Evolutionary conservation across 2,888 invertebrate species (phyloP), one percentile per base, ranked within the genome.

Genomic region (Limenitis camilla): DNA sequence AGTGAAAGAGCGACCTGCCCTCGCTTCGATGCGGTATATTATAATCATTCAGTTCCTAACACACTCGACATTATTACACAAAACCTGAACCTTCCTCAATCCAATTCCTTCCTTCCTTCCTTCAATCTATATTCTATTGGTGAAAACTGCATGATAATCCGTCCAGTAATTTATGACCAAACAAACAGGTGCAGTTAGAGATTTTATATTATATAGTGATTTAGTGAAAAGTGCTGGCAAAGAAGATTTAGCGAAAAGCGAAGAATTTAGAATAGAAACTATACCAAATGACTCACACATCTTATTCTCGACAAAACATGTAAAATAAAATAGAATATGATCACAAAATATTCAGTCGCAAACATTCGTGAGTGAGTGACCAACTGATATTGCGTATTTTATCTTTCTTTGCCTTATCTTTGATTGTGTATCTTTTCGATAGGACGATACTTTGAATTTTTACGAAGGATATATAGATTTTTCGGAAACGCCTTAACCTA

Each of bases 291-390:
- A 51, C 51, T 51, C 51, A 51, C 51, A 1, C 33, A 33, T 45
- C n/a, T 51, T 32, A 40, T 45, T 30, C 45, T 51, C 19, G 40
- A 30, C 36, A 40, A 40, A n/a, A 53, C 42, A 6, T 43, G 46
- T 6, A 60, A 10, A 38, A 56, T 46, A 31, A 48, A 54, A 48
- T 58, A 58, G 11, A 58, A 53, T 27, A 57, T 29, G 38, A 56
- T 45, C 50, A 59, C 38, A 33, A 56, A 56, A 31, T 49, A 52
- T 52, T 57, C 53, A 31, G 54, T 38, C 19, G 35, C 38, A 47
- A 56, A 56, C 56, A 56, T 54, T 45, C 31, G 31, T 38, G 30
- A 41, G 10, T 29, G 28, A 38, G 33, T 38, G 32, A 19, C 7
- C 10, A 10, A 38, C 29, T 40, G 47, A 52, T 40, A 43, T 33